phyloP scores from a whole-genome alignment of 1,140 invertebrate species.

The Caligus rogercresseyi region DNA sequence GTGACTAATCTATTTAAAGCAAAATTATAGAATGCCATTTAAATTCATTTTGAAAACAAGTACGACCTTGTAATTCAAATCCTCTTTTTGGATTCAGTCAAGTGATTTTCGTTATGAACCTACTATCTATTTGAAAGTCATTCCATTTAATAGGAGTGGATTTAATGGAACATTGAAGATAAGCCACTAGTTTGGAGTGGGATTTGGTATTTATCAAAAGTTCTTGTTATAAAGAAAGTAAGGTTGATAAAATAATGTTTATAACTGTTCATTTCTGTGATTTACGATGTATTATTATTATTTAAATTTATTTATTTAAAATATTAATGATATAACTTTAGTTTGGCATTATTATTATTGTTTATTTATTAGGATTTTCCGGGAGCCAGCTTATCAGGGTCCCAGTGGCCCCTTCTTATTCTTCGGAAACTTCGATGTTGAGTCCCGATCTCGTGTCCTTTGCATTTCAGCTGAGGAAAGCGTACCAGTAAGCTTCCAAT shows the following conservation, averaged over 20 bases:
- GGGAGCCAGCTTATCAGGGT: background rate
- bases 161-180: too few relatives aligned
- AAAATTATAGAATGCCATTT: too few relatives aligned
- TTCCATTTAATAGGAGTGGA: too few relatives aligned
- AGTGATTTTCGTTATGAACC: too few relatives aligned
- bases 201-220: too few relatives aligned
- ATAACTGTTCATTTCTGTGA: background rate
- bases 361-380: background rate
- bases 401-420: constrained; percentile 46
- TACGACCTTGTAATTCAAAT: too few relatives aligned
- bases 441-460: constrained; percentile 79
- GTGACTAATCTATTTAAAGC: too few relatives aligned
- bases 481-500: constrained; percentile 42
- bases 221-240: too few relatives aligned
- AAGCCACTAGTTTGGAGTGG: too few relatives aligned
- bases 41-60: too few relatives aligned
- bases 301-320: background rate
- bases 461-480: constrained; percentile 77
- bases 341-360: background rate
- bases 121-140: too few relatives aligned
- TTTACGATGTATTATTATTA: background rate
- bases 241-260: background rate
- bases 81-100: too few relatives aligned
- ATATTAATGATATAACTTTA: background rate
- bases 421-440: constrained; percentile 88